These are phyloP conservation scores for Phoxinus phoxinus DNA, from an alignment of 2,113 vertebrate species.

Conservation along the genomic window DNA sequence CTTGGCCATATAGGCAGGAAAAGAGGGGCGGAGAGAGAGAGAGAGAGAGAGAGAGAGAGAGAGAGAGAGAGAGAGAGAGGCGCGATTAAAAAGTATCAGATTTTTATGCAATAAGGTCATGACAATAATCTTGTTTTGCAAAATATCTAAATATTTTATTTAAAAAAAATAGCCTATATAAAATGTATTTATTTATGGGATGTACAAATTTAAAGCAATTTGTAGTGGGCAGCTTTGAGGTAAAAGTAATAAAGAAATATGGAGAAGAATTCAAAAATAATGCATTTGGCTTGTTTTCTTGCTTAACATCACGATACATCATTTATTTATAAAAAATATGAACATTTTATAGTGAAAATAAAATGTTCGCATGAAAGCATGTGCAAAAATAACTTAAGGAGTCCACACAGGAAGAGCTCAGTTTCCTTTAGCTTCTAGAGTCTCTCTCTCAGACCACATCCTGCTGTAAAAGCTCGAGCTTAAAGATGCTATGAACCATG, in stretches of 20 bases:
- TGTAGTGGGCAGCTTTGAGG: background rate
- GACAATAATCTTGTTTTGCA: too few relatives aligned
- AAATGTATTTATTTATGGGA: background rate
- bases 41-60: background rate
- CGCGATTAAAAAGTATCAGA: too few relatives aligned
- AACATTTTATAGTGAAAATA: background rate
- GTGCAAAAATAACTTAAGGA: background rate
- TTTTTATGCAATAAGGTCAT: too few relatives aligned
- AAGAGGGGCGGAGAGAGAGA: constrained; percentile 33
- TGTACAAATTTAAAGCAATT: background rate
- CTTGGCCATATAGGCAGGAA: constrained; percentile 25
- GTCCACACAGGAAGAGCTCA: constrained; percentile 36
- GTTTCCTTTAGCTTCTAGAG: constrained; percentile 8
- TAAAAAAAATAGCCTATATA: too few relatives aligned
- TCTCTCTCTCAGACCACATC: constrained; percentile 51
- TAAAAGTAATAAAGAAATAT: background rate
- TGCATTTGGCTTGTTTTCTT: background rate
- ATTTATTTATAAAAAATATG: too few relatives aligned
- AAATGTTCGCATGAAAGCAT: background rate
- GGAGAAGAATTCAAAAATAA: background rate
- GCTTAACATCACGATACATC: too few relatives aligned
- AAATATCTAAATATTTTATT: too few relatives aligned
- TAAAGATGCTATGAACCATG: constrained; percentile 26
- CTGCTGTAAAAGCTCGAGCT: constrained; percentile 41
- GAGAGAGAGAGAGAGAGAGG: too few relatives aligned